phyloP scores from a whole-genome alignment of 2,113 vertebrate genomes.

The Montifringilla adamsi region DNA sequence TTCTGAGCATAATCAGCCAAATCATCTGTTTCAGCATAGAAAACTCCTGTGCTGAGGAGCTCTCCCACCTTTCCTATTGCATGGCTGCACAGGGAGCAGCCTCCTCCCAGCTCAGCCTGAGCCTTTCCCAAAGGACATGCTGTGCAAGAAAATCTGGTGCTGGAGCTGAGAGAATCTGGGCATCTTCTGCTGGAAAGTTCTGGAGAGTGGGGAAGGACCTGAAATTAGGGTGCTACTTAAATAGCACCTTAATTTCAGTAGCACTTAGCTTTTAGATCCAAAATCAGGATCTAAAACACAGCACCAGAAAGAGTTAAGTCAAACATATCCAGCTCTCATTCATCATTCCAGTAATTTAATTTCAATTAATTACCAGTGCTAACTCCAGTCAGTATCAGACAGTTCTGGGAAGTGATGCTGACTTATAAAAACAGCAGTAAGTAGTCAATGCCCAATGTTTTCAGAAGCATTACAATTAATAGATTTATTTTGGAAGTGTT shows the following conservation, averaged over 20 bases:
- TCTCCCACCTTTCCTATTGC: background rate
- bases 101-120: background rate
- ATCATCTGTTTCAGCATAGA: background rate
- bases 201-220: background rate
- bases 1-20: background rate
- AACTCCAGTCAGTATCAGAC: background rate
- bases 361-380: background rate
- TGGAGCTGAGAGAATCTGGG: background rate
- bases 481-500: background rate
- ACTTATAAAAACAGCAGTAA: conserved; percentile 12
- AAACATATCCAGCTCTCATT: background rate
- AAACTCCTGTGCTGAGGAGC: background rate
- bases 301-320: background rate
- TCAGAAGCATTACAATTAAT: background rate
- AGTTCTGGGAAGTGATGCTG: conserved; percentile 25
- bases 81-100: background rate
- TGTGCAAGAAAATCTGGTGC: rapidly evolving
- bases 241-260: too few species aligned
- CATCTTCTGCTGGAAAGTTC: background rate
- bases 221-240: background rate
- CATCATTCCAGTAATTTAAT: background rate
- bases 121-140: background rate
- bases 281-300: background rate
- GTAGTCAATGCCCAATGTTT: background rate
- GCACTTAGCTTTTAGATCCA: too few species aligned